Base-by-base conservation (phyloP, 2,797 vertebrate genomes). In the Hoplostethus mediterraneus region DNA sequence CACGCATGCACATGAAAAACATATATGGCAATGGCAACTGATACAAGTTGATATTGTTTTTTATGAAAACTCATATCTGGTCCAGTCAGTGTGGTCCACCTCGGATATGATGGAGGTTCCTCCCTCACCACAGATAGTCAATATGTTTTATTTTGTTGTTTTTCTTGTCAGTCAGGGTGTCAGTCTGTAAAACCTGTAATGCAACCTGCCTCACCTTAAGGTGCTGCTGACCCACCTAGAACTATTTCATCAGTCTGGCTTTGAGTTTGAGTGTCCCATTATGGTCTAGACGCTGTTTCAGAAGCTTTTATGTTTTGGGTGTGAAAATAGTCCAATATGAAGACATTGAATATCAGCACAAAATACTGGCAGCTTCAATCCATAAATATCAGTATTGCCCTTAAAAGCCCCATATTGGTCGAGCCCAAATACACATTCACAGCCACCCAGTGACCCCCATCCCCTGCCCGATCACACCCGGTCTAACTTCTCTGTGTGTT, bases 351-450 rank as follows among this genome's bases (percentile, higher is more conserved):
- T 36, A 9, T 25, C 2, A 17, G n/a, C 49, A 25, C 17, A 25
- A 17, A 25, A 0, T 6, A 45, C 31, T 75, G 77, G 71, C 38
- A 63, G 16, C 66, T 83, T 52, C 66, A 84, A 71, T 79, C 51
- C 77, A 79, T 74, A 75, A 77, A 16, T 47, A 54, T 51, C 28
- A 60, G 64, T 38, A 68, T 31, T 45, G 65, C n/a, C 69, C 75
- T 86, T 85, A 65, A 83, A 71, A 78, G 65, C 69, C 51, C 9
- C 66, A 59, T 79, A 66, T 69, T 73, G 79, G 82, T 74, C 77
- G 68, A 84, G 85, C n/a, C 63, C 65, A 74, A 2, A 42, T 54
- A 21, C 21, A 21, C 21, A 21, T 67, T 71, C 28, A 38, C 45
- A 40, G 42, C 44, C 62, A 31, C 48, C n/a, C 36, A n/a, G 4